A percentile compares a stretch with the other conserved stretches of the same genome.
These are phyloP conservation scores for Paradoxurus hermaphroditus DNA, from an alignment of 2,113 vertebrate species.

Conservation along the genomic window DNA sequence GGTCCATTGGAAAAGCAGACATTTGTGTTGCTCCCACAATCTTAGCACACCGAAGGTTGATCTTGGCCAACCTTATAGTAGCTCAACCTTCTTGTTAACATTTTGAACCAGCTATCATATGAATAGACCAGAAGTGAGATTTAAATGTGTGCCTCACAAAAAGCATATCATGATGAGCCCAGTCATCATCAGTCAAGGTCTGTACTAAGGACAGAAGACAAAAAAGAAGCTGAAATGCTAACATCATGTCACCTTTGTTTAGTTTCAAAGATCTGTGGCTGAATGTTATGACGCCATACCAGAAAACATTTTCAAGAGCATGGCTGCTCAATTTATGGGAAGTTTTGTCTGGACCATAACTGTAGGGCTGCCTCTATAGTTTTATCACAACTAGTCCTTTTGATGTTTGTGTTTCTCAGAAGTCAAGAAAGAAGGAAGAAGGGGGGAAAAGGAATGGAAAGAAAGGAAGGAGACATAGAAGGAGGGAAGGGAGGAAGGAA, in stretches of 20 bases:
- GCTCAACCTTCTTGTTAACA: background rate
- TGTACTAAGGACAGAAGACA: background rate
- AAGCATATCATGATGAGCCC: background rate
- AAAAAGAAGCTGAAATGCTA: background rate
- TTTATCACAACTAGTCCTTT: background rate
- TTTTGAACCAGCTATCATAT: background rate
- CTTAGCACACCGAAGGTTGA: background rate
- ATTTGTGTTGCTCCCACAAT: background rate
- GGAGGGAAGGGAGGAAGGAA: too few relatives aligned
- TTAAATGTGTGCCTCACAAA: background rate
- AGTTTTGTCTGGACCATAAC: background rate
- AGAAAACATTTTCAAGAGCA: background rate
- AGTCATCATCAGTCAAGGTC: background rate
- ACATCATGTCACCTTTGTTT: background rate
- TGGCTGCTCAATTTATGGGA: background rate
- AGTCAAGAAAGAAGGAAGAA: background rate
- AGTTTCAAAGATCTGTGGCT: background rate
- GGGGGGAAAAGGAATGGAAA: background rate
- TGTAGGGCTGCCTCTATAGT: background rate
- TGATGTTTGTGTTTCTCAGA: background rate
- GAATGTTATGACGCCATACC: background rate
- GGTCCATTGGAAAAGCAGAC: background rate
- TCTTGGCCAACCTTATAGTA: background rate
- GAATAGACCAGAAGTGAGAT: background rate
- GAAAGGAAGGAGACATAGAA: too few relatives aligned